Evolutionary conservation across 30 jellyfish, hydroid and myxozoan species (phyloP).

Genomic region (Aurelia sp.): DNA sequence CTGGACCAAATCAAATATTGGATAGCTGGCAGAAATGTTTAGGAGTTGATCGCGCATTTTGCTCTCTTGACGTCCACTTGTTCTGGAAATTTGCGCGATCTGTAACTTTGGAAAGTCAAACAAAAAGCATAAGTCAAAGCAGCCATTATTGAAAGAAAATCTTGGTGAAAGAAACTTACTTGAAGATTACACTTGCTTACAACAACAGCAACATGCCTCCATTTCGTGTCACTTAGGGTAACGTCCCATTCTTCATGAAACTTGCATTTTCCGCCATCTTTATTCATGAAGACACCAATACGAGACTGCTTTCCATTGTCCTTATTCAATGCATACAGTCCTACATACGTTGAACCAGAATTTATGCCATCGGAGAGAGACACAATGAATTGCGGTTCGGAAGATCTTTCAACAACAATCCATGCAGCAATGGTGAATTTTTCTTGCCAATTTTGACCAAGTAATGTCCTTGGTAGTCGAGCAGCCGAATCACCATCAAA

Average conservation of each 20-base stretch:
- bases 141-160: too few relatives aligned
- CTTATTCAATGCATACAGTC: conserved; percentile 47
- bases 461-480: conserved; percentile 45
- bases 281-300: conserved; percentile 64
- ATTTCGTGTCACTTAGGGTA: conserved; percentile 37
- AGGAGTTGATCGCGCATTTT: too few relatives aligned
- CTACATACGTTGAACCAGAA: conserved; percentile 45
- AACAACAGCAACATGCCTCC: conserved; percentile 73
- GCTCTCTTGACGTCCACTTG: too few relatives aligned
- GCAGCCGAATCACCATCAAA: conserved; percentile 68
- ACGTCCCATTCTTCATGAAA: conserved; percentile 70
- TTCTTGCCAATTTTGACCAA: conserved; percentile 58
- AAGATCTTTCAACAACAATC: conserved; percentile 44
- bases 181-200: conserved; percentile 73
- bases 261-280: conserved; percentile 66
- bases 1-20: too few relatives aligned
- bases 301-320: conserved; percentile 51
- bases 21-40: too few relatives aligned
- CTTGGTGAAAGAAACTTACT: conserved; percentile 7
- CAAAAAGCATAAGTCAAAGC: too few relatives aligned
- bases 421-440: conserved; percentile 67
- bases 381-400: conserved; percentile 55
- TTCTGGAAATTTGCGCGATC: too few relatives aligned
- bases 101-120: too few relatives aligned
- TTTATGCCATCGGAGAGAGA: conserved; percentile 75